Percentiles rank a stretch among this genome's conserved stretches.
These are phyloP conservation scores for Hyppa rectilinea DNA, from an alignment of 2,888 invertebrate species.

Conservation along the genomic window DNA sequence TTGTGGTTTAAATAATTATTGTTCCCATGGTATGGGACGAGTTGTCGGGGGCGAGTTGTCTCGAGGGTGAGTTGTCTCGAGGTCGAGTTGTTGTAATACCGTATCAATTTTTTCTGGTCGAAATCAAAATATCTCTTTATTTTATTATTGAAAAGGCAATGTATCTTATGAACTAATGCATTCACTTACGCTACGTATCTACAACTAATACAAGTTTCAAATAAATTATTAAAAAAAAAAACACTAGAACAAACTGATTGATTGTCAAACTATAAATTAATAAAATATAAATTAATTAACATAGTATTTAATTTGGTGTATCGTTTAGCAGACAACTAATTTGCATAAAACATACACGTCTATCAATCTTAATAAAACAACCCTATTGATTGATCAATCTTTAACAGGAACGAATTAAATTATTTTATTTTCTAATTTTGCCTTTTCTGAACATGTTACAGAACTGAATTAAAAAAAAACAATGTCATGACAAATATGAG, in stretches of 20 bases:
- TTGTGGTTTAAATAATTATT: too few relatives aligned
- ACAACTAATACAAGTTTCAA: constrained; percentile 18
- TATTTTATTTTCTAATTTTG: not conserved
- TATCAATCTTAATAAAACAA: not conserved
- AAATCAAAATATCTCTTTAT: not conserved
- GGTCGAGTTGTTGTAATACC: too few relatives aligned
- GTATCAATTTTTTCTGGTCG: not conserved
- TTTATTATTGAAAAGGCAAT: constrained; percentile 13
- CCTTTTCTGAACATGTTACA: not conserved
- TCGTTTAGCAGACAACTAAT: not conserved
- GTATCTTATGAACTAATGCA: constrained; percentile 19
- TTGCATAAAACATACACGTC: not conserved
- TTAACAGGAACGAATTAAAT: not conserved
- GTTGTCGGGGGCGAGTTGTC: too few relatives aligned
- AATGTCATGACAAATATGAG: constrained; percentile 54
- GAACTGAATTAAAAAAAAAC: not conserved
- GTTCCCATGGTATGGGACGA: too few relatives aligned
- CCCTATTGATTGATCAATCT: not conserved
- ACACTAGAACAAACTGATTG: constrained; percentile 24
- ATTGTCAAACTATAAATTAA: constrained; percentile 1
- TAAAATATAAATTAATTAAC: not conserved
- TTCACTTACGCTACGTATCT: constrained; percentile 22
- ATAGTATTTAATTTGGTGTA: not conserved
- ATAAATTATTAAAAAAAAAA: constrained; percentile 31
- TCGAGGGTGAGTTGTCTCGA: too few relatives aligned